phyloP scores from a whole-genome alignment of 1,140 invertebrate species.

The Coboldia fuscipes region DNA sequence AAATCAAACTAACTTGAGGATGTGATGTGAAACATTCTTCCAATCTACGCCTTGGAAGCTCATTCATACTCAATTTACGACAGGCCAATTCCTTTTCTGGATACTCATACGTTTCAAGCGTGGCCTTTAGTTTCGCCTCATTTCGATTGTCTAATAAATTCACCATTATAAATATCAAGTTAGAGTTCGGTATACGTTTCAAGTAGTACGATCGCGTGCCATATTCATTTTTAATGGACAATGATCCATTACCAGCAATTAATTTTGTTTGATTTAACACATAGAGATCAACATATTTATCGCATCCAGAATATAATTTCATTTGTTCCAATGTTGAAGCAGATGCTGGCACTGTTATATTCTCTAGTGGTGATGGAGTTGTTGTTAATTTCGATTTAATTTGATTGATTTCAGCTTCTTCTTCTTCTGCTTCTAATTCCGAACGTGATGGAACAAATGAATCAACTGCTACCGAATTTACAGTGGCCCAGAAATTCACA shows the following conservation, averaged over 20 bases:
- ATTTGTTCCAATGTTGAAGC: too few species aligned
- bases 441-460: not conserved
- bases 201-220: conserved; percentile 36
- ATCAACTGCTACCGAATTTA: not conserved
- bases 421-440: not conserved
- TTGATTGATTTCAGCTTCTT: not conserved
- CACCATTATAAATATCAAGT: conserved; percentile 53
- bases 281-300: not conserved
- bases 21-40: conserved; percentile 54
- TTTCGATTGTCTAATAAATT: conserved; percentile 20
- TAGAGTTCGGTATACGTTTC: conserved; percentile 48
- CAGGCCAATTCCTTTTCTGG: conserved; percentile 35
- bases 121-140: conserved; percentile 16
- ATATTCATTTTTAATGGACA: conserved; percentile 5
- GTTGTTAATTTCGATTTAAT: not conserved
- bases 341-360: too few species aligned
- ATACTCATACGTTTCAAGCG: conserved; percentile 20
- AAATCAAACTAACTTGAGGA: conserved; percentile 27
- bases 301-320: not conserved
- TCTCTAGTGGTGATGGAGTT: not conserved
- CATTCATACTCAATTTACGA: conserved; percentile 48
- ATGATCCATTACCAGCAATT: conserved; percentile 1
- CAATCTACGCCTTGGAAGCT: conserved; percentile 36
- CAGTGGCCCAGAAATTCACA: not conserved
- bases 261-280: not conserved